Evolutionary conservation across 2,113 vertebrate genomes (phyloP).

Genomic region (Microtus oregoni): DNA sequence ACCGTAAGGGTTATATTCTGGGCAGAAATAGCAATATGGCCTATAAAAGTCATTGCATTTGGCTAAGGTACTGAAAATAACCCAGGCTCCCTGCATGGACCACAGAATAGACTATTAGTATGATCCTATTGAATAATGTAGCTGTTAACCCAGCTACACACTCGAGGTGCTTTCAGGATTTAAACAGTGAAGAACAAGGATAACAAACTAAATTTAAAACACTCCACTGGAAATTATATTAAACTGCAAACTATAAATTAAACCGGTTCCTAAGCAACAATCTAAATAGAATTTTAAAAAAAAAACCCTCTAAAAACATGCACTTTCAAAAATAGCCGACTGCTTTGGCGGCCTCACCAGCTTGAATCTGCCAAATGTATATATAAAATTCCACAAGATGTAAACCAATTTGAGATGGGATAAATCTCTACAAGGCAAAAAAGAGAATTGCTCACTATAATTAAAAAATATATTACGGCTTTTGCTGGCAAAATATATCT

Average conservation of each 20-base stretch:
- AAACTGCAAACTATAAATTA: conserved; percentile 83
- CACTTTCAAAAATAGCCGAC: conserved; percentile 77
- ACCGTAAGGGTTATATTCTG: conserved; percentile 62
- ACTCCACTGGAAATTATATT: conserved; percentile 70
- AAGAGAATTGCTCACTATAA: background rate
- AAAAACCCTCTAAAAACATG: conserved; percentile 62
- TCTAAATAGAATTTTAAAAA: conserved; percentile 72
- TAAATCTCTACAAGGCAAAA: conserved; percentile 39
- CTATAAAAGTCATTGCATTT: conserved; percentile 75
- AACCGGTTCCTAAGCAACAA: conserved; percentile 81
- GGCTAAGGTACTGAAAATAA: conserved; percentile 71
- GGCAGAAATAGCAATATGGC: conserved; percentile 66
- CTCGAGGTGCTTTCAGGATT: conserved; percentile 65
- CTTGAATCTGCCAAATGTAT: conserved; percentile 67
- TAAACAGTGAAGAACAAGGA: conserved; percentile 67
- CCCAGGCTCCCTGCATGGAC: conserved; percentile 45
- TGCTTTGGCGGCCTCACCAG: conserved; percentile 51
- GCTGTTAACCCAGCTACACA: conserved; percentile 62
- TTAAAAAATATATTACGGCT: background rate
- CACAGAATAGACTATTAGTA: conserved; percentile 69
- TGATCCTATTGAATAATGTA: conserved; percentile 53
- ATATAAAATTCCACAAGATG: conserved; percentile 51
- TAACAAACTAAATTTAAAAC: conserved; percentile 76
- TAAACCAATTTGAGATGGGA: conserved; percentile 63
- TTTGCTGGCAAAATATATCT: conserved; percentile 29